Conservation (phyloP, 2,888 invertebrate genomes). For the Leucophora obtusa region DNA sequence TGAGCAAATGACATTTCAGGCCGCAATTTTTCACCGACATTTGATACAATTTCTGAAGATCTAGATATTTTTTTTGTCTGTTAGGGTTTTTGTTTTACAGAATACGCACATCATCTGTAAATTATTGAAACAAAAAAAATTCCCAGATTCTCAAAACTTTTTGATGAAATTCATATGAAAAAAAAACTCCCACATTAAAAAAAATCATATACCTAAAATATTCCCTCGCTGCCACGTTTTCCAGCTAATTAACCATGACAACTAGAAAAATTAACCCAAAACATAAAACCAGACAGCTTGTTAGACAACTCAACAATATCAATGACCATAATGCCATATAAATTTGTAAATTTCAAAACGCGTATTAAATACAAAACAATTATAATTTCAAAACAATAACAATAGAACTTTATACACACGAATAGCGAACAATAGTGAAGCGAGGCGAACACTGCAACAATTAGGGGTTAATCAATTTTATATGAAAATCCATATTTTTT, state of each 20-base stretch:
- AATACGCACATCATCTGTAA: too few species aligned
- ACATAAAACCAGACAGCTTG: conserved; percentile 35
- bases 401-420: conserved; percentile 38
- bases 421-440: not conserved
- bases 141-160: not conserved
- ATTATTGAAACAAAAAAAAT: not conserved
- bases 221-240: not conserved
- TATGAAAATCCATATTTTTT: conserved; percentile 1
- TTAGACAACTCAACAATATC: conserved; percentile 15
- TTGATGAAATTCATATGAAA: not conserved
- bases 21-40: too few species aligned
- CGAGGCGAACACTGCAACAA: conserved; percentile 20
- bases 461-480: conserved; percentile 57
- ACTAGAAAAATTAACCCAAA: conserved; percentile 40
- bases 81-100: too few species aligned
- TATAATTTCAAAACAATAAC: not conserved
- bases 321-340: conserved; percentile 42
- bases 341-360: conserved; percentile 44
- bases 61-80: too few species aligned
- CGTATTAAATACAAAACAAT: conserved; percentile 19
- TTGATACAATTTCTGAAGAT: too few species aligned
- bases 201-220: not conserved
- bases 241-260: conserved; percentile 51
- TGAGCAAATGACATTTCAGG: too few species aligned
- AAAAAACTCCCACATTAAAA: conserved; percentile 25